A percentile compares a stretch with the other conserved stretches of the same genome.
Conservation (phyloP, 2,797 vertebrate species). For the Sitta carolinensis region DNA sequence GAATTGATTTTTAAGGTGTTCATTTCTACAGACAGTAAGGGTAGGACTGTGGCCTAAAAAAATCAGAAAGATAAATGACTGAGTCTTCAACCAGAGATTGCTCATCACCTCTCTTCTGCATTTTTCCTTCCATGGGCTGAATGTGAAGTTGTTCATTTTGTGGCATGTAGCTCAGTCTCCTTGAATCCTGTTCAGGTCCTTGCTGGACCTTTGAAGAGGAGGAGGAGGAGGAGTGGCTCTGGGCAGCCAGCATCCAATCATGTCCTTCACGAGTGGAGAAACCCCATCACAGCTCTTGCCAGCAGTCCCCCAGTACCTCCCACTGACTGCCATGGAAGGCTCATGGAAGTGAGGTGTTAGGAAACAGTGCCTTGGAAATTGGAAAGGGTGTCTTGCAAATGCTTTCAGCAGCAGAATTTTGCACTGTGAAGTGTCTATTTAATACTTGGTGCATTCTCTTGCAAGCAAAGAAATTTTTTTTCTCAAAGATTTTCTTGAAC, state of each 20-base stretch:
- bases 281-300: not conserved
- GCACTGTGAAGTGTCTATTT: not conserved
- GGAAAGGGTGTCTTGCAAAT: not conserved
- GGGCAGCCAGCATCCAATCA: not conserved
- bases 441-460: not conserved
- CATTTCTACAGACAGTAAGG: not conserved
- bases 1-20: not conserved
- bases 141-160: not conserved
- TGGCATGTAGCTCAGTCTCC: accelerated
- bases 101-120: accelerated
- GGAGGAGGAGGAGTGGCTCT: not conserved
- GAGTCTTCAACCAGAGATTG: not conserved
- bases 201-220: not conserved
- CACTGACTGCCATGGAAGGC: not conserved
- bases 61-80: not conserved
- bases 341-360: not conserved
- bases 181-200: not conserved
- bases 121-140: not conserved
- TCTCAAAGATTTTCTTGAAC: not conserved
- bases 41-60: not conserved
- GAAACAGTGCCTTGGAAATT: not conserved
- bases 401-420: not conserved
- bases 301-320: not conserved
- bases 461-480: not conserved
- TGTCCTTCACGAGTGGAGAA: not conserved